Evolutionary conservation across 2,113 vertebrate species (phyloP), one percentile per base, ranked within the genome.

Genomic region (Nothocercus nigrocapillus): DNA sequence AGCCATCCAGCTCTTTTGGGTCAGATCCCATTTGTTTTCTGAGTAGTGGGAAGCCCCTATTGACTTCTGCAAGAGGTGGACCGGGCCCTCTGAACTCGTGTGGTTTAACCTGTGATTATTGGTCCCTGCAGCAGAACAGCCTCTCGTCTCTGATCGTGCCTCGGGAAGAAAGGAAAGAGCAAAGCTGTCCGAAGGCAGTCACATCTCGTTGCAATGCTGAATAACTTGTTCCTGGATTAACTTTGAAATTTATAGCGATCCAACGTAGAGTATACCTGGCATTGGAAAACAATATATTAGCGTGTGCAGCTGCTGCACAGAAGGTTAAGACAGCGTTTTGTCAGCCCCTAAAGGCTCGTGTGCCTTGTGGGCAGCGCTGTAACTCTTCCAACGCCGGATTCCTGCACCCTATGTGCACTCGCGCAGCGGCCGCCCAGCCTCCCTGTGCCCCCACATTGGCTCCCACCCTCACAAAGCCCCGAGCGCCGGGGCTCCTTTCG

Each of bases 201-300:
- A 85, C 51, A 34, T 97, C 95, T 95, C 94, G 95, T 91, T 94
- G 87, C 91, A 86, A 62, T 67, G 66, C 81, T 92, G 89, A 95
- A 88, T 96, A 85, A 93, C 93, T 92, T 14, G 3, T 86, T 94
- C 90, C 95, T 90, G 74, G 91, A 97, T 97, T 96, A 96, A 93
- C 79, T 80, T 86, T 53, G 91, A 84, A 94, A 94, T 95, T 82
- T 93, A 91, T 87, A 79, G 91, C 89, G 61, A 78, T 88, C 74
- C 89, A 73, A 74, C 83, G 90, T 38, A 92, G 93, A 95, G 89
- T 59, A 83, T 95, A 96, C 86, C 82, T 90, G 73, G 64, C 68
- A 76, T 25, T 78, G 79, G 68, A 96, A 96, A 97, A 94, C 89
- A 94, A 95, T 94, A 79, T 81, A 92, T 95, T 74, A 58, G 51